These are phyloP conservation scores for Mactromeris polynyma DNA, from an alignment of 2,888 invertebrate species.

Conservation along the genomic window DNA sequence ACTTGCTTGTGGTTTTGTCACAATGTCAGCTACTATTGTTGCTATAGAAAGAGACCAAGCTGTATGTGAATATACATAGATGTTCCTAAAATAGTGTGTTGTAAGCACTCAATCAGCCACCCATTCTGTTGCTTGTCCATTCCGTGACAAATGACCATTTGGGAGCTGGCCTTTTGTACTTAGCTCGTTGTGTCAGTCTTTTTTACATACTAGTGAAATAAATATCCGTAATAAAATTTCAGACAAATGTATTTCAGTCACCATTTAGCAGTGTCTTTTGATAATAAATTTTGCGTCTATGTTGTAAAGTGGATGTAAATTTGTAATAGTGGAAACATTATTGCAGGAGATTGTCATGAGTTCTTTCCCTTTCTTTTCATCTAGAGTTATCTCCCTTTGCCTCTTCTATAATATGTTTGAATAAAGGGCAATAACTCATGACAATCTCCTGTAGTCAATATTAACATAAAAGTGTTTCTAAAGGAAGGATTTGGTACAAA, in stretches of 20 bases:
- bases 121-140: neutral
- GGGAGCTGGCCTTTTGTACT: neutral
- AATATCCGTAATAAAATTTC: neutral
- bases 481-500: neutral
- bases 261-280: too few relatives aligned
- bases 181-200: neutral
- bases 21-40: neutral
- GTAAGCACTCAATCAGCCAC: neutral
- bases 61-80: neutral
- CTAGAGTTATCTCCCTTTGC: too few relatives aligned
- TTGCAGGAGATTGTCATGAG: too few relatives aligned
- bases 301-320: too few relatives aligned
- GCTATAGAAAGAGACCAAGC: neutral
- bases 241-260: too few relatives aligned
- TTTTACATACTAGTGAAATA: neutral
- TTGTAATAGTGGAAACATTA: too few relatives aligned
- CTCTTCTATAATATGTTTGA: too few relatives aligned
- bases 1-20: neutral
- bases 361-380: too few relatives aligned
- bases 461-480: too few relatives aligned
- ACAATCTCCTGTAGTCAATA: neutral
- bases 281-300: too few relatives aligned
- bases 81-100: neutral
- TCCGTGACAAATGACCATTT: neutral
- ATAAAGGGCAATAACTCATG: too few relatives aligned